Evolutionary conservation across 2,888 invertebrate genomes (phyloP).

Genomic region (Aphidius colemani): DNA sequence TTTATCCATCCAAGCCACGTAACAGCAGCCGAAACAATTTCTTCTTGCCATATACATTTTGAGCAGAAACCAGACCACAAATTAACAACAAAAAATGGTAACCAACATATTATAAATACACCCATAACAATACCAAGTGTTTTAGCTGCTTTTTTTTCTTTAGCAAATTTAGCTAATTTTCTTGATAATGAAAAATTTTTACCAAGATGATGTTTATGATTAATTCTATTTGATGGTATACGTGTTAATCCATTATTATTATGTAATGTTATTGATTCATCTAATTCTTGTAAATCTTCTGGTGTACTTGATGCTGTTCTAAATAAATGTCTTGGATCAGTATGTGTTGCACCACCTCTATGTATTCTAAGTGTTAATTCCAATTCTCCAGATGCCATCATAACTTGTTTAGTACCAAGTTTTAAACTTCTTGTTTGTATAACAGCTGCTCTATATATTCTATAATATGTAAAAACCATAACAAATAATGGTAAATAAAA

Average conservation of each 20-base stretch:
- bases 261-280: slow-evolving; percentile 76
- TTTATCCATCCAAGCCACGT: slow-evolving; percentile 97
- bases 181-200: slow-evolving; percentile 93
- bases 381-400: slow-evolving; percentile 82
- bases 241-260: slow-evolving; percentile 73
- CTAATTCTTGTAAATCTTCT: slow-evolving; percentile 62
- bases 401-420: slow-evolving; percentile 88
- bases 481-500: slow-evolving; percentile 96
- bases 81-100: slow-evolving; percentile 96
- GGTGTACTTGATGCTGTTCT: slow-evolving; percentile 56
- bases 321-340: slow-evolving; percentile 52
- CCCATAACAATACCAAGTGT: slow-evolving; percentile 97
- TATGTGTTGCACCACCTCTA: slow-evolving; percentile 80
- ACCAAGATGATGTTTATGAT: slow-evolving; percentile 69
- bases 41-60: slow-evolving; percentile 85
- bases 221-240: slow-evolving; percentile 70
- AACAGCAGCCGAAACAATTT: slow-evolving; percentile 84
- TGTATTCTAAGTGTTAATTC: slow-evolving; percentile 92
- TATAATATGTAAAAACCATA: slow-evolving; percentile 98
- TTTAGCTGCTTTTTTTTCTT: slow-evolving; percentile 97
- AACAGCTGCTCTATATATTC: slow-evolving; percentile 92
- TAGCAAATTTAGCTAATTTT: slow-evolving; percentile 93
- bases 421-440: slow-evolving; percentile 89
- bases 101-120: slow-evolving; percentile 95
- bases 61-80: slow-evolving; percentile 88